These are phyloP conservation scores for Typhlomys cinereus DNA, from an alignment of 2,113 vertebrate genomes.

Conservation along the genomic window DNA sequence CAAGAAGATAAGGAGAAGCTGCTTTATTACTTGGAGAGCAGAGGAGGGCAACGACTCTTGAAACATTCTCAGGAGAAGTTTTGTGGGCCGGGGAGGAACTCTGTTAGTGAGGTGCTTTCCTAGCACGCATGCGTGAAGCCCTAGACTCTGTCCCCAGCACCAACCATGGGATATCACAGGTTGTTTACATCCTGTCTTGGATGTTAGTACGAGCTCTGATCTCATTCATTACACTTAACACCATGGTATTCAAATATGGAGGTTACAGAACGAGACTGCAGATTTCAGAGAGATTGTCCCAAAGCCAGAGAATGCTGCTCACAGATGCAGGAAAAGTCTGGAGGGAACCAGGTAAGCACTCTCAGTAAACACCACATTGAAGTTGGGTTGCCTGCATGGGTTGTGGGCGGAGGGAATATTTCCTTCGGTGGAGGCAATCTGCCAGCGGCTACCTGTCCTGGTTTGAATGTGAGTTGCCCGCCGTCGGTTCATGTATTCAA, in stretches of 20 bases:
- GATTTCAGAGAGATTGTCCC: neutral
- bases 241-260: neutral
- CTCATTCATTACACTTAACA: neutral
- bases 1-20: neutral
- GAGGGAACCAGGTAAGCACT: no score
- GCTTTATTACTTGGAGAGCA: neutral
- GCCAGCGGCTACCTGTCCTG: no score
- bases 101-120: neutral
- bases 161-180: neutral
- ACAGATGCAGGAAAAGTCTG: neutral
- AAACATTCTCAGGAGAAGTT: neutral
- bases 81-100: no score
- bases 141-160: neutral
- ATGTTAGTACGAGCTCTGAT: neutral
- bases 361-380: neutral
- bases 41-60: neutral
- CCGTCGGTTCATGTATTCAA: no score
- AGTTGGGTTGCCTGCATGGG: no score
- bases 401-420: no score
- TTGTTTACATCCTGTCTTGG: neutral
- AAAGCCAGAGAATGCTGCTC: neutral
- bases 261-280: neutral
- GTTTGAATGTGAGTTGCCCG: no score
- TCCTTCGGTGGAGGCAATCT: no score
- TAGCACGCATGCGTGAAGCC: neutral